phyloP scores from a whole-genome alignment of 2,888 invertebrate genomes.

The Ryuthela nishihirai region DNA sequence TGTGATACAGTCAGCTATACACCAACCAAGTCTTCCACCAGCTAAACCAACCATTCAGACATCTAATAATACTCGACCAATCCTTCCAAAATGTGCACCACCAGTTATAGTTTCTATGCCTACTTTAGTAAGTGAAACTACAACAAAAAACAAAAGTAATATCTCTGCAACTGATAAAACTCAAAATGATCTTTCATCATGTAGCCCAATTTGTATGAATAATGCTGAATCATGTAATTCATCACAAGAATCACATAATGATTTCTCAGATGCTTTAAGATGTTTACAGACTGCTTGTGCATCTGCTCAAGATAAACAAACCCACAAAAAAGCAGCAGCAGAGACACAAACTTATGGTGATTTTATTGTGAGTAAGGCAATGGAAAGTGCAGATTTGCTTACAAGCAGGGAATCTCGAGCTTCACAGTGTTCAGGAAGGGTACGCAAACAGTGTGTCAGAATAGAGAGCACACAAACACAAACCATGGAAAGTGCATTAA shows the following conservation, averaged over 20 bases:
- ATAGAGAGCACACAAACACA: constrained; percentile 41
- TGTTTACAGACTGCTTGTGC: too few relatives aligned
- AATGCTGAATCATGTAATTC: too few relatives aligned
- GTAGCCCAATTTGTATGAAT: too few relatives aligned
- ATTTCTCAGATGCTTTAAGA: too few relatives aligned
- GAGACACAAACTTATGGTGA: constrained; percentile 1
- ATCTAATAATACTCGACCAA: constrained; percentile 6
- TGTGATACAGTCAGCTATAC: constrained; percentile 21
- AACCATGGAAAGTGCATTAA: constrained; percentile 33
- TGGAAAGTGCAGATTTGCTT: neutral
- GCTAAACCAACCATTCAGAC: too few relatives aligned
- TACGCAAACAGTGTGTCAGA: constrained; percentile 2
- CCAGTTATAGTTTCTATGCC: neutral
- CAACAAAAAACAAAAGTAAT: too few relatives aligned
- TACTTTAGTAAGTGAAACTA: too few relatives aligned
- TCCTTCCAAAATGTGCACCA: constrained; percentile 14
- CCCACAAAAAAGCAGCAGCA: neutral
- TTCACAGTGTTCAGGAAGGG: constrained; percentile 23
- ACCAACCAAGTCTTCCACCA: too few relatives aligned
- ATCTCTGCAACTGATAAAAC: too few relatives aligned
- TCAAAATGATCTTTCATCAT: too few relatives aligned
- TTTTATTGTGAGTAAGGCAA: neutral
- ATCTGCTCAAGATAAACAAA: too few relatives aligned
- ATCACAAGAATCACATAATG: too few relatives aligned
- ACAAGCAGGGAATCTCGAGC: constrained; percentile 13